Percentiles rank a stretch among this genome's conserved stretches.
Evolutionary conservation across 2,797 vertebrate genomes (phyloP).

Genomic region (Danio aesculapii): DNA sequence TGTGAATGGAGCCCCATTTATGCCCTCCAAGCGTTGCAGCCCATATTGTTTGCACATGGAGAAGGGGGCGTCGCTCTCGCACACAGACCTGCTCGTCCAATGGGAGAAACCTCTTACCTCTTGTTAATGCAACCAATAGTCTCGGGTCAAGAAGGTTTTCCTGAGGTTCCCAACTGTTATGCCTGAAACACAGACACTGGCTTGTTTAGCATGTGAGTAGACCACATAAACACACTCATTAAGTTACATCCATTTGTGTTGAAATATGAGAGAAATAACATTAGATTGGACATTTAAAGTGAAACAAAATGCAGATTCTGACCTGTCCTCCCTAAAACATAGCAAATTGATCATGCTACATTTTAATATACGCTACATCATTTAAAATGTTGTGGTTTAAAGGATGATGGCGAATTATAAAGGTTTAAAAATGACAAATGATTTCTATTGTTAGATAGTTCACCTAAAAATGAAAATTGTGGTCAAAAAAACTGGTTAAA

Average conservation of each 20-base stretch:
- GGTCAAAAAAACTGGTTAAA: too few species aligned
- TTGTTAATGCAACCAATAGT: conserved; percentile 95
- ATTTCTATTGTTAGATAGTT: too few species aligned
- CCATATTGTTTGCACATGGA: conserved; percentile 46
- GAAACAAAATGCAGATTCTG: too few species aligned
- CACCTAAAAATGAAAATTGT: too few species aligned
- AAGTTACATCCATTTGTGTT: neutral
- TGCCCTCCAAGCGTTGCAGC: conserved; percentile 46
- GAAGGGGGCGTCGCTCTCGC: conserved; percentile 28
- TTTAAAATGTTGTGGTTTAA: too few species aligned
- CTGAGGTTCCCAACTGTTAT: conserved; percentile 99
- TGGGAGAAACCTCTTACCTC: conserved; percentile 84
- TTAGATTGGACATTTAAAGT: too few species aligned
- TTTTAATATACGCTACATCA: too few species aligned
- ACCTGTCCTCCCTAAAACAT: too few species aligned
- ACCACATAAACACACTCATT: neutral
- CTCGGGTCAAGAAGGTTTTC: conserved; percentile 97
- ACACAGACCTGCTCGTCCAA: conserved; percentile 13
- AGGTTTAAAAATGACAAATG: too few species aligned
- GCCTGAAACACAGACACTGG: conserved; percentile 78
- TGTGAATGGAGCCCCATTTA: conserved; percentile 49
- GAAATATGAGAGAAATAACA: too few species aligned
- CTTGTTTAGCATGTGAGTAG: neutral
- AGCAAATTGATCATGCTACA: too few species aligned
- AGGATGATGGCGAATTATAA: too few species aligned